Evolutionary conservation across 2,797 vertebrate genomes (phyloP), one percentile per base, ranked within the genome.

Genomic region (Cichlasoma orientale): DNA sequence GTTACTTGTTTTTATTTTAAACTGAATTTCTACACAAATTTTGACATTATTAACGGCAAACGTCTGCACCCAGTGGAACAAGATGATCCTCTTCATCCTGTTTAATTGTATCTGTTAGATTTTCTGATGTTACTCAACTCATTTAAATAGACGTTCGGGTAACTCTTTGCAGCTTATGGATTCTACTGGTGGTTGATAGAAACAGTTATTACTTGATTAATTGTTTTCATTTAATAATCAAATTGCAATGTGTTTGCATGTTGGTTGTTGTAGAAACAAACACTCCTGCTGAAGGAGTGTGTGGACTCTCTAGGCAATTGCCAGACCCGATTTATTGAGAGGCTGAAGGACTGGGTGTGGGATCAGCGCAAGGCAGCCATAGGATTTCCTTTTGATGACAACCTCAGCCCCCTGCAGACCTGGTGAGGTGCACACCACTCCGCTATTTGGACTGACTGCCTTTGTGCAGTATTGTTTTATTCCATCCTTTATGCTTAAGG

Each of bases 341-440:
- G 93, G 83, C 95, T 98, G 71, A 96, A 97, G 83, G 91, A 94
- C 18, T 99, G 98, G 98, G 95, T 96, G 75, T 95, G 96, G 89
- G 96, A 97, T 54, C 98, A 99, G 92, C 97, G 98, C 92, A 94
- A 97, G 89, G 94, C 97, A 1, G 91, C 96, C 68, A 97, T 98
- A 7, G 97, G 97, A 9, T 92, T 93, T 4, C 91, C 93, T 6
- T 98, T 97, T 68, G 95, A 96, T 3, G 97, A 97, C 19, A 97
- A 96, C 92, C 95, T 98, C 72, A 87, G 83, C 10, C 90, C 89
- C 0, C 91, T 98, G 69, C 97, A 98, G 91, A 95, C 94, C 78
- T 95, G 97, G 97, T 98, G 82, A 96, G 59, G n/a, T 59, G 10
- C 57, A 58, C 10, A 25, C 23, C 18, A 13, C 25, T 31, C 7